Evolutionary conservation across 2,113 vertebrate genomes (phyloP).

Genomic region (Sceloporus undulatus): DNA sequence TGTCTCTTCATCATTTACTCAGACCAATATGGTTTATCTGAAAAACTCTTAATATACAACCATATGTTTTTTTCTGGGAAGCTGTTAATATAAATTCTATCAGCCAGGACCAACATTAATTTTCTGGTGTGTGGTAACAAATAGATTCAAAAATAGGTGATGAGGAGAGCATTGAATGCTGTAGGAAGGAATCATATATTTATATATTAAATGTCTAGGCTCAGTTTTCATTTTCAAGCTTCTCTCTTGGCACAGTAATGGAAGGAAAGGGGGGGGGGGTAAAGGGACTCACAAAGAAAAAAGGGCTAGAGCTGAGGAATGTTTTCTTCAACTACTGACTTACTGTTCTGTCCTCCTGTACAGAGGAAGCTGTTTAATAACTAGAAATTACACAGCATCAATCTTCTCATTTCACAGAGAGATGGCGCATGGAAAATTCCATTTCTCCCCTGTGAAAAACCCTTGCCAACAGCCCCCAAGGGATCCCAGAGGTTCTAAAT

Average conservation of each 20-base stretch:
- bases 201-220: constrained; percentile 29
- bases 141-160: constrained; percentile 51
- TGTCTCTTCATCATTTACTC: constrained; percentile 64
- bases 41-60: constrained; percentile 67
- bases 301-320: not conserved
- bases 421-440: constrained; percentile 40
- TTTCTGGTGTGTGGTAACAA: constrained; percentile 57
- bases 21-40: constrained; percentile 66
- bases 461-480: constrained; percentile 12
- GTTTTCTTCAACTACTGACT: not conserved
- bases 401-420: constrained; percentile 19
- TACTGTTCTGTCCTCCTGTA: constrained; percentile 19
- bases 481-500: constrained; percentile 11
- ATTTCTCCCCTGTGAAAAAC: not conserved
- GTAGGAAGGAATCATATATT: constrained; percentile 12
- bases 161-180: not conserved
- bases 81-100: constrained; percentile 45
- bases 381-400: constrained; percentile 22
- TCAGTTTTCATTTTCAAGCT: constrained; percentile 37
- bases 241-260: constrained; percentile 1
- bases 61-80: constrained; percentile 59
- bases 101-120: constrained; percentile 69
- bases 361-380: constrained; percentile 22
- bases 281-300: not conserved
- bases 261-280: not conserved